Evolutionary conservation across 2,797 vertebrate species (phyloP).

Genomic region (Aeoliscus strigatus): DNA sequence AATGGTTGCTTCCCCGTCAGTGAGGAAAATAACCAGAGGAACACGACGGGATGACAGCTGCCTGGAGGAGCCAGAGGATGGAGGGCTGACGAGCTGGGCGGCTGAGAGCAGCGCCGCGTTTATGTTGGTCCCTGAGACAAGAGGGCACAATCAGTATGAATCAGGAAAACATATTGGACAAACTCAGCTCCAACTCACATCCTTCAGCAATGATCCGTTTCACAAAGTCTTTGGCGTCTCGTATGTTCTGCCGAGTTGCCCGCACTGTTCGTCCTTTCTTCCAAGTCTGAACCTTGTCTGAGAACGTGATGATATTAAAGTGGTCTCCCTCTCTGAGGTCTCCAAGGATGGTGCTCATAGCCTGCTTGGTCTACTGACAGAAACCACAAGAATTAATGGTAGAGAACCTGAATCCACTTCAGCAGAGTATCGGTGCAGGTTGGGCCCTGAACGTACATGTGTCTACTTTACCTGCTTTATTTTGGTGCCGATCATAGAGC

Average conservation of each 20-base stretch:
- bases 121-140: constrained; percentile 81
- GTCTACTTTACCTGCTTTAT: constrained; percentile 80
- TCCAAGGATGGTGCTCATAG: constrained; percentile 81
- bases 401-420: neutral
- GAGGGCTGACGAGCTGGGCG: constrained; percentile 75
- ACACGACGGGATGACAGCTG: constrained; percentile 57
- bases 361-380: constrained; percentile 80
- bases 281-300: constrained; percentile 80
- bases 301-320: constrained; percentile 89
- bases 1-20: constrained; percentile 81
- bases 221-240: constrained; percentile 78
- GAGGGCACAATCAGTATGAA: neutral
- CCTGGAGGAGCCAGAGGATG: constrained; percentile 38
- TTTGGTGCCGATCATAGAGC: constrained; percentile 85
- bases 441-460: no score
- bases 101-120: constrained; percentile 81
- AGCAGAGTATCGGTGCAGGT: no score
- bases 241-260: constrained; percentile 76
- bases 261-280: constrained; percentile 74
- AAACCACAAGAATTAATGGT: constrained; percentile 13
- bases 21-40: constrained; percentile 83
- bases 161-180: neutral
- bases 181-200: constrained; percentile 68
- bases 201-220: constrained; percentile 78
- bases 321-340: constrained; percentile 79